Base-by-base conservation (phyloP, 2,888 invertebrate genomes). In the Lasioglossum lativentre region DNA sequence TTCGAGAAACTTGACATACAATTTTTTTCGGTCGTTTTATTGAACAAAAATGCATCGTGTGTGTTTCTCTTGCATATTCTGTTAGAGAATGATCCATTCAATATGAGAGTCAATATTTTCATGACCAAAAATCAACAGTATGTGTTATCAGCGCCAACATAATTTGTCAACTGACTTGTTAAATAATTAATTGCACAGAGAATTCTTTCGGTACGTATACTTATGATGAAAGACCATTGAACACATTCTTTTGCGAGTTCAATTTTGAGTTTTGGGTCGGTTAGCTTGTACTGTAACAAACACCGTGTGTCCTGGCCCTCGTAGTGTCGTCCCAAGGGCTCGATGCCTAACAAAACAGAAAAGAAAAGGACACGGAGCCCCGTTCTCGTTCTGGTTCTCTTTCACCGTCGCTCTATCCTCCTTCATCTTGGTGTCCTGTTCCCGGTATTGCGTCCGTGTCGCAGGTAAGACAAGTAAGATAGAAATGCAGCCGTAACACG, bases 401-500 rank as follows among this genome's bases (percentile, higher is more conserved):
- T 59, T 81, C 42, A 59, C 71, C n/a, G 23, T 38, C 56, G 52
- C 52, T 34, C 77, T 74, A 68, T 78, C 73, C 63, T 82, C 80
- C 78, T 66, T 82, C 75, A 66, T 75, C 80, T 73, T 45, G 82
- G 89, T 91, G 79, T 92, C 90, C 76, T 78, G 86, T 91, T 89
- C 78, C 82, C 72, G 83, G 27, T 87, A 87, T 92, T 92, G 90
- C 91, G 86, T 92, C 90, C 88, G 77, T 77, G 83, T 78, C 80
- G 82, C 84, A 78, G 82, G 92, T 92, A 93, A 93, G 91, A 93
- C 92, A 92, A 93, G 92, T 92, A 90, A 92, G 91, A 92, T 85
- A 90, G 91, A 92, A 92, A 94, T 90, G 90, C 90, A 89, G 89
- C 78, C 40, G 94, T 90, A 94, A 94, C 90, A 86, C 89, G 92